Percentiles rank a stretch among this genome's conserved stretches.
These are phyloP conservation scores for Glossosoma conforme DNA, from an alignment of 1,140 invertebrate species.

Conservation along the genomic window DNA sequence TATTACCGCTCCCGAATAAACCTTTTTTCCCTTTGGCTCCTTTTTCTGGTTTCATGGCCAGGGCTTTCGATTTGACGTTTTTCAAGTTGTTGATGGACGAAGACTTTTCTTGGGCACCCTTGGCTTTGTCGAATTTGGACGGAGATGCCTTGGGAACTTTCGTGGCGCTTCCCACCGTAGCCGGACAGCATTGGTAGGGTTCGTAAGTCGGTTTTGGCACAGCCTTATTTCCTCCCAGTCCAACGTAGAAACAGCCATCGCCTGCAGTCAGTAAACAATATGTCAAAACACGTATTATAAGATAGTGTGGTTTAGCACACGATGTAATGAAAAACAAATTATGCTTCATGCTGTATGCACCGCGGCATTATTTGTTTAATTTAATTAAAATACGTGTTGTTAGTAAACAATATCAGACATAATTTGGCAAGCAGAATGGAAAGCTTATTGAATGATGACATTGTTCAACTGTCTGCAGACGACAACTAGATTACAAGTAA, in stretches of 20 bases:
- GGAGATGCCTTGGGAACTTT: conserved; percentile 65
- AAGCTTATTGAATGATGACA: conserved; percentile 29
- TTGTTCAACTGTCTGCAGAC: conserved; percentile 41
- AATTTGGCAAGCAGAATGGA: conserved; percentile 31
- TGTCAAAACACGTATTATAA: conserved; percentile 31
- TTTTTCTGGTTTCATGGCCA: conserved; percentile 49
- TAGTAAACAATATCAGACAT: conserved; percentile 29
- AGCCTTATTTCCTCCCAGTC: conserved; percentile 79
- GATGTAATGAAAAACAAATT: conserved; percentile 22
- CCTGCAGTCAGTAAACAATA: conserved; percentile 62
- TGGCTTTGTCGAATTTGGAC: conserved; percentile 39
- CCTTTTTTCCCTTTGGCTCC: conserved; percentile 67
- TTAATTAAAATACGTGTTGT: conserved; percentile 32
- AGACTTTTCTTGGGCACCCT: conserved; percentile 16
- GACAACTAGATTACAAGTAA: conserved; percentile 38
- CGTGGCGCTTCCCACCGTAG: conserved; percentile 66
- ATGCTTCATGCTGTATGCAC: conserved; percentile 24
- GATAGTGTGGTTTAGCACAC: conserved; percentile 20
- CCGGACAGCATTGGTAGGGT: conserved; percentile 86
- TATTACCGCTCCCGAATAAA: conserved; percentile 75
- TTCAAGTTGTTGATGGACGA: conserved; percentile 19
- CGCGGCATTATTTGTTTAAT: conserved; percentile 28
- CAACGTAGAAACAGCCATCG: conserved; percentile 93
- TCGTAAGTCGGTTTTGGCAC: conserved; percentile 74
- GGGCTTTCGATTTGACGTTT: conserved; percentile 43